A percentile compares a stretch with the other conserved stretches of the same genome.
Conservation (phyloP, 1,140 invertebrate genomes). For the Stegodyphus mimosarum region DNA sequence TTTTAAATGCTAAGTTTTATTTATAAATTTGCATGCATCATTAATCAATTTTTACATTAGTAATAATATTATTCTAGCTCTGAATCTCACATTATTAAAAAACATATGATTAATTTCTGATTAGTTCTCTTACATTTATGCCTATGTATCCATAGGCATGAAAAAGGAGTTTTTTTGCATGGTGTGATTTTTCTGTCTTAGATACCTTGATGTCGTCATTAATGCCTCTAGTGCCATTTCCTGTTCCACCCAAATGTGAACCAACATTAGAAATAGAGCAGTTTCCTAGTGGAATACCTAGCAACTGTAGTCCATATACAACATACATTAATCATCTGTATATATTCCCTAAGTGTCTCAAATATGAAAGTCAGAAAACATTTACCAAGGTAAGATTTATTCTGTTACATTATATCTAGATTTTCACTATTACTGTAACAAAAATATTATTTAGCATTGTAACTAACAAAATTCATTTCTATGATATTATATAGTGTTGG, state of each 20-base stretch:
- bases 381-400: constrained; percentile 73
- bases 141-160: not conserved
- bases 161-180: constrained; percentile 1
- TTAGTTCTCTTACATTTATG: no score
- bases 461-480: no score
- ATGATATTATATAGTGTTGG: no score
- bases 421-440: no score
- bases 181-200: constrained; percentile 65
- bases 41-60: no score
- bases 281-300: constrained; percentile 77
- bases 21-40: no score
- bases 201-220: constrained; percentile 84
- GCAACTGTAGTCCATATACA: constrained; percentile 81
- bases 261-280: constrained; percentile 85
- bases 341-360: constrained; percentile 86
- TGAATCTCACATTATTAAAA: no score
- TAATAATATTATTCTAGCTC: no score
- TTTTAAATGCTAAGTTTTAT: no score
- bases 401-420: no score
- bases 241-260: constrained; percentile 77
- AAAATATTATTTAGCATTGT: no score
- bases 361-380: constrained; percentile 91
- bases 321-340: constrained; percentile 89
- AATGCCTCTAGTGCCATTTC: constrained; percentile 83
- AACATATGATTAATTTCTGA: no score